Evolutionary conservation across 1,140 invertebrate species (phyloP).

Genomic region (Branchinecta lindahli): DNA sequence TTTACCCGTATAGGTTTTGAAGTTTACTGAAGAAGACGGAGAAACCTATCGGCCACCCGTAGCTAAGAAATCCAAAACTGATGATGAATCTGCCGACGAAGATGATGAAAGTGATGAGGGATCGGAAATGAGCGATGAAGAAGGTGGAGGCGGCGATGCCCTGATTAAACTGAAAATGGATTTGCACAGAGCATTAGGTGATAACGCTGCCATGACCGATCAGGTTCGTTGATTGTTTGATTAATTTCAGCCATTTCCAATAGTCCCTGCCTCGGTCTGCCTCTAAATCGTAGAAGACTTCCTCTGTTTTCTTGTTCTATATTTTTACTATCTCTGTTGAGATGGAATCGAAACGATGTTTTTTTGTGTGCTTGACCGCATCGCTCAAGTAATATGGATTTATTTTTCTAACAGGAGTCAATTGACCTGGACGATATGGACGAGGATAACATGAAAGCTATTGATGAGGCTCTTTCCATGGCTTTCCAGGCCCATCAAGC

Average conservation of each 20-base stretch:
- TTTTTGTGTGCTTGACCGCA: too few species aligned
- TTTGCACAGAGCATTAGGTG: slow-evolving; percentile 23
- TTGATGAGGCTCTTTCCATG: background rate
- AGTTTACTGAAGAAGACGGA: background rate
- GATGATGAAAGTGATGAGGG: slow-evolving; percentile 25
- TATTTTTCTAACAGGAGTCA: background rate
- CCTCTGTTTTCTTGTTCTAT: too few species aligned
- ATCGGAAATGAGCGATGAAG: slow-evolving; percentile 23
- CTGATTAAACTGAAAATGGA: slow-evolving; percentile 42
- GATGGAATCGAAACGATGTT: too few species aligned
- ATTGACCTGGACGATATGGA: background rate
- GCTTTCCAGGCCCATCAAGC: background rate
- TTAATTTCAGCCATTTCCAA: too few species aligned
- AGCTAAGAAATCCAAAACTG: slow-evolving; percentile 23
- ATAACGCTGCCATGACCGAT: slow-evolving; percentile 23
- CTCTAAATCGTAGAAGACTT: too few species aligned
- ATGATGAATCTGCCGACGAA: slow-evolving; percentile 37
- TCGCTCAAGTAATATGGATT: too few species aligned
- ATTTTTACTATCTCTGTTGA: too few species aligned
- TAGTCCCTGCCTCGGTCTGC: too few species aligned
- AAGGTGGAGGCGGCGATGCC: slow-evolving; percentile 38
- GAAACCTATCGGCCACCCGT: background rate
- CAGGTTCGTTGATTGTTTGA: slow-evolving; percentile 20
- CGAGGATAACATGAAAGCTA: background rate
- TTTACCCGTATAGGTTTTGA: background rate